Conservation (phyloP, 2,797 vertebrate genomes). For the Leptodactylus fallax region DNA sequence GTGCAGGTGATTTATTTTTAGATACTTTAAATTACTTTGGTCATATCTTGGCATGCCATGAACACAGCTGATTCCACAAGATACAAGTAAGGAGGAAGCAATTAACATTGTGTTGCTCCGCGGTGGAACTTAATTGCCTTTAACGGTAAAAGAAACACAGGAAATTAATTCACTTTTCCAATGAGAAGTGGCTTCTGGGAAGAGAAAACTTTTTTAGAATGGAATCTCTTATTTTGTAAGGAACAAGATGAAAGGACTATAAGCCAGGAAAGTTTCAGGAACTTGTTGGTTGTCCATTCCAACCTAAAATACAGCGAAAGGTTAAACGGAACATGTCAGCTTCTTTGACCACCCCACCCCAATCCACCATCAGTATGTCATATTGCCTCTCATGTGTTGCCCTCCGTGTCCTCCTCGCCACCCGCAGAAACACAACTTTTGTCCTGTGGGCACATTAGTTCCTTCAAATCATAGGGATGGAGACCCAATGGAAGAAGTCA, state of each 20-base stretch:
- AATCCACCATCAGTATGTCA: too few species aligned
- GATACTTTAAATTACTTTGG: slow-evolving; percentile 47
- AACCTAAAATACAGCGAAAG: neutral
- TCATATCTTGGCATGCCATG: slow-evolving; percentile 12
- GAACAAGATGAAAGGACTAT: neutral
- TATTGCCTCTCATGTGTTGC: too few species aligned
- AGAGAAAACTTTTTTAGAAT: neutral
- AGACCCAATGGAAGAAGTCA: too few species aligned
- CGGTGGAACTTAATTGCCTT: slow-evolving; percentile 33
- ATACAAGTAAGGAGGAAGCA: slow-evolving; percentile 26
- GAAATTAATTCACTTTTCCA: slow-evolving; percentile 3
- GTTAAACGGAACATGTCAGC: too few species aligned
- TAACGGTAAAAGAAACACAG: neutral
- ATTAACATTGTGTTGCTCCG: slow-evolving; percentile 30
- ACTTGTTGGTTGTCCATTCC: neutral
- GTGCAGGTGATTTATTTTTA: slow-evolving; percentile 43
- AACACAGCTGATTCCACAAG: slow-evolving; percentile 7
- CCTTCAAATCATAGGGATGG: too few species aligned
- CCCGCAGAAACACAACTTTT: too few species aligned
- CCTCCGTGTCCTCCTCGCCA: too few species aligned
- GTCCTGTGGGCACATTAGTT: too few species aligned
- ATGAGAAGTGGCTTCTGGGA: neutral
- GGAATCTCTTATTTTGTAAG: neutral
- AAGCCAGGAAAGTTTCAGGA: neutral
- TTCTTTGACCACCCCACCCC: too few species aligned